Conservation (phyloP, 2,113 vertebrate genomes). For the Tetrao urogallus region DNA sequence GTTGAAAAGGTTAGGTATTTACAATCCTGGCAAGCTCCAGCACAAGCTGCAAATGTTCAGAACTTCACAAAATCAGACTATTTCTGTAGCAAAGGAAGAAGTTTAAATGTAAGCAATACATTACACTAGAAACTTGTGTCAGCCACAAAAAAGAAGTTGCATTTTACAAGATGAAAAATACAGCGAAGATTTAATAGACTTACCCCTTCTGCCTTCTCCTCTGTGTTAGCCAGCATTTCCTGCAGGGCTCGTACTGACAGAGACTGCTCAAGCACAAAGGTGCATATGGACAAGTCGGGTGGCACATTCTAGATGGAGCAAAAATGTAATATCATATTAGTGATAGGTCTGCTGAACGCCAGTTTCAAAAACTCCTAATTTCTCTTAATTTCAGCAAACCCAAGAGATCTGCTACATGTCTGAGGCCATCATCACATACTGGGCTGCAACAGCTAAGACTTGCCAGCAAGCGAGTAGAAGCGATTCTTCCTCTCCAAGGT, state of each 20-base stretch:
- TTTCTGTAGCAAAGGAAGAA: background rate
- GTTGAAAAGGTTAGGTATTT: background rate
- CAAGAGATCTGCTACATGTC: background rate
- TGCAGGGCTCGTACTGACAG: conserved; percentile 94
- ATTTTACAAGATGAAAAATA: background rate
- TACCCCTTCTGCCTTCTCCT: conserved; percentile 93
- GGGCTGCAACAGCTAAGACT: background rate
- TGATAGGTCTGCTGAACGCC: background rate
- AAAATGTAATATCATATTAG: conserved; percentile 25
- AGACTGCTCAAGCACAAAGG: conserved; percentile 96
- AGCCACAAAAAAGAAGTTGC: background rate
- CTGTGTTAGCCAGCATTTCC: conserved; percentile 95
- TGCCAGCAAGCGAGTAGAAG: background rate
- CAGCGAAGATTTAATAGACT: conserved; percentile 63
- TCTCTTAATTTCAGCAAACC: background rate
- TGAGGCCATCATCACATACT: background rate
- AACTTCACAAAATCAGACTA: background rate
- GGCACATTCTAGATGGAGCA: conserved; percentile 91
- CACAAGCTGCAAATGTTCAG: background rate
- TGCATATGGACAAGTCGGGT: conserved; percentile 96
- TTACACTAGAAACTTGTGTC: background rate
- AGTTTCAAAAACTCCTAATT: background rate
- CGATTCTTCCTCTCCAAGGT: background rate
- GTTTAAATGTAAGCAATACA: background rate
- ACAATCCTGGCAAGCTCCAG: background rate